Conservation (phyloP, 2,113 vertebrate species). For the Synodontis membranacea region DNA sequence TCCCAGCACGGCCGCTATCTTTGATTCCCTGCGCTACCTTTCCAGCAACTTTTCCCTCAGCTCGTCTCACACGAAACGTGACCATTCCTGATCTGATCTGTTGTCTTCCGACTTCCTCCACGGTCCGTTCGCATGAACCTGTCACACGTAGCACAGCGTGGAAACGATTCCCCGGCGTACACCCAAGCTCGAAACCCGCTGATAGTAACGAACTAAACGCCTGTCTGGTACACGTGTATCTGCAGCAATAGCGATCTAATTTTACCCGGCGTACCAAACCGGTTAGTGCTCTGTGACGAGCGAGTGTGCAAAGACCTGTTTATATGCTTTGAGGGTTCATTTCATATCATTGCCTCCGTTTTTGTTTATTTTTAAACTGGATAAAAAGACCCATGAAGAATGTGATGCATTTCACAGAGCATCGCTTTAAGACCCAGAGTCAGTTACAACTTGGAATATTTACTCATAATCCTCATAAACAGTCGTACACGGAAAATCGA, state of each 20-base stretch:
- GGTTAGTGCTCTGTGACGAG: background rate
- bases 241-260: background rate
- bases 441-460: background rate
- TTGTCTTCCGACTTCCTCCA: background rate
- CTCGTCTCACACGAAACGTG: background rate
- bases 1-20: slow-evolving; percentile 17
- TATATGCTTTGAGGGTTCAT: background rate
- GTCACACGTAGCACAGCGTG: background rate
- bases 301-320: background rate
- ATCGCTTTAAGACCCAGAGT: background rate
- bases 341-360: background rate
- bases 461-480: background rate
- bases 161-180: background rate
- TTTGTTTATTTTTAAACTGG: background rate
- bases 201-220: background rate
- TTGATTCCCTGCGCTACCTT: background rate
- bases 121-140: background rate
- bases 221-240: background rate
- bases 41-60: background rate
- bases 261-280: background rate
- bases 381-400: background rate
- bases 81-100: background rate
- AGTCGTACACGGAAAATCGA: background rate
- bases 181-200: background rate
- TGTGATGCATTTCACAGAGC: background rate